Evolutionary conservation across 2,888 invertebrate genomes (phyloP).

Genomic region (Strigamia crassipes): DNA sequence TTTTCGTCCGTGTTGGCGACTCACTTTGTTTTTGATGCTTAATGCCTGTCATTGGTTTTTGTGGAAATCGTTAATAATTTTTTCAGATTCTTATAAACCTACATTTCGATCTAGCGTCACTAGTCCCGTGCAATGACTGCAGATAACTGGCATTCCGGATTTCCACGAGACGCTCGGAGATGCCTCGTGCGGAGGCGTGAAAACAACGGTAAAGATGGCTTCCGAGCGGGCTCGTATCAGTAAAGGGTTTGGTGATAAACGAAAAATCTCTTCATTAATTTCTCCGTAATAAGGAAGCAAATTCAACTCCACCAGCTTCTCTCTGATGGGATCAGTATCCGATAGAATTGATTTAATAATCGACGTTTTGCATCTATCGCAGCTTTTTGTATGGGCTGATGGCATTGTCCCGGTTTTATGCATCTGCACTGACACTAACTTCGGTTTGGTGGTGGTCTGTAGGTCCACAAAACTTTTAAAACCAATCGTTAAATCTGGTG

Average conservation of each 20-base stretch:
- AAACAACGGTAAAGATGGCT: background rate
- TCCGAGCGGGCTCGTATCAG: background rate
- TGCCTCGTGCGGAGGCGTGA: background rate
- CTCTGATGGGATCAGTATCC: background rate
- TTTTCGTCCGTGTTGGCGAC: background rate
- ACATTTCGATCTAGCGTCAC: background rate
- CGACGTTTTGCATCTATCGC: background rate
- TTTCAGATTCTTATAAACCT: background rate
- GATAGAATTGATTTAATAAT: background rate
- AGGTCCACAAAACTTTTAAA: background rate
- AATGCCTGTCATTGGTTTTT: background rate
- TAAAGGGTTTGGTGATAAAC: background rate
- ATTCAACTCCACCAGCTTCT: background rate
- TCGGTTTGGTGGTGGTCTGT: background rate
- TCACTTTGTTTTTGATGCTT: background rate
- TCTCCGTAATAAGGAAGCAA: background rate
- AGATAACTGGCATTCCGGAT: background rate
- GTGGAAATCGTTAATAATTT: too few species aligned
- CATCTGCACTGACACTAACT: background rate
- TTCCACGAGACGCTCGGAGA: background rate
- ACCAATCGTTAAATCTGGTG: background rate
- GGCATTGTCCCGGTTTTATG: background rate
- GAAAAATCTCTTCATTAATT: background rate
- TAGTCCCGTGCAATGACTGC: background rate
- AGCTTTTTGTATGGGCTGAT: background rate